Evolutionary conservation across 2,797 vertebrate genomes (phyloP).

Genomic region (Vultur gryphus): DNA sequence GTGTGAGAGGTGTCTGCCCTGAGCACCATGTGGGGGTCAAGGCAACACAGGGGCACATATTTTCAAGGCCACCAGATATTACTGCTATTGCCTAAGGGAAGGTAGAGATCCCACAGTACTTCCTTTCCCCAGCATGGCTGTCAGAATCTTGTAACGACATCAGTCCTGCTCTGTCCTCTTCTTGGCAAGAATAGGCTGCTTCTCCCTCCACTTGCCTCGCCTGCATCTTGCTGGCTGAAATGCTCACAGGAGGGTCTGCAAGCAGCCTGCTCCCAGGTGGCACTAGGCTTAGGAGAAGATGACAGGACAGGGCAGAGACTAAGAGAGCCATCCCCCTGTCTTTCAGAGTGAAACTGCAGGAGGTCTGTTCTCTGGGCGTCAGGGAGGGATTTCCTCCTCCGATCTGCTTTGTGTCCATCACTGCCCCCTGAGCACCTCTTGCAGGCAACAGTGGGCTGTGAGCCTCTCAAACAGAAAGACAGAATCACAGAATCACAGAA

Average conservation of each 20-base stretch:
- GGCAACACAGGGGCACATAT: not conserved
- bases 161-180: not conserved
- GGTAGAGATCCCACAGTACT: not conserved
- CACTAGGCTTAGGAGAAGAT: not conserved
- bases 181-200: not conserved
- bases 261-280: not conserved
- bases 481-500: not conserved
- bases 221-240: not conserved
- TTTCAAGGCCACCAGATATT: not conserved
- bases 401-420: not conserved
- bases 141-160: not conserved
- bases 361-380: not conserved
- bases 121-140: not conserved
- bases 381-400: not conserved
- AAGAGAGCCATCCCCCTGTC: not conserved
- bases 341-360: not conserved
- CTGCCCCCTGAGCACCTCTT: not conserved
- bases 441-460: not conserved
- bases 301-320: not conserved
- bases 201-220: not conserved
- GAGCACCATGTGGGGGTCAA: rapidly evolving
- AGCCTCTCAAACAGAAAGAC: not conserved
- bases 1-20: not conserved
- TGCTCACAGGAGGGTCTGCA: not conserved
- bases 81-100: not conserved